Percentiles rank a stretch among this genome's conserved stretches.
These are phyloP conservation scores for Orientallactaga bullata DNA, from an alignment of 2,113 vertebrate genomes.

Conservation along the genomic window DNA sequence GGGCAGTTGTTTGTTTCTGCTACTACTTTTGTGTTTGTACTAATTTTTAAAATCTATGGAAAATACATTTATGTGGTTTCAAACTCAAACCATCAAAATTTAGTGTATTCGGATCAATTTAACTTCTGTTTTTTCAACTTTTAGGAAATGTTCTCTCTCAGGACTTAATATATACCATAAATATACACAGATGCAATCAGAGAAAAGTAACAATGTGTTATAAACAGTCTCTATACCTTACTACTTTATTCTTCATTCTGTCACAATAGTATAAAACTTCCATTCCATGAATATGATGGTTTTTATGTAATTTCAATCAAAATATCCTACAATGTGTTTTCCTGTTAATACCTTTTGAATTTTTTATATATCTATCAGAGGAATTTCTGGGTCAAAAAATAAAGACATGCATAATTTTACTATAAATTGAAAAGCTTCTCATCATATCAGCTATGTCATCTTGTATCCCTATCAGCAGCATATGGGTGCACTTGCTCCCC, in stretches of 20 bases:
- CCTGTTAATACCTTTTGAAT: background rate
- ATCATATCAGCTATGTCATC: background rate
- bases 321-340: background rate
- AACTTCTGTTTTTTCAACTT: background rate
- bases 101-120: background rate
- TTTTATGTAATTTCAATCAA: constrained; percentile 14
- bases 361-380: background rate
- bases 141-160: background rate
- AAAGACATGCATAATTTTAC: background rate
- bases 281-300: background rate
- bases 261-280: background rate
- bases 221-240: background rate
- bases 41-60: background rate
- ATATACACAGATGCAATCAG: background rate
- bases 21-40: background rate
- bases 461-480: background rate
- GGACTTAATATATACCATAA: background rate
- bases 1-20: background rate
- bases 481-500: background rate
- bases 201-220: background rate
- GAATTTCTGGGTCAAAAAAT: background rate
- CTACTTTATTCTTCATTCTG: constrained; percentile 35
- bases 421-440: background rate
- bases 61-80: background rate
- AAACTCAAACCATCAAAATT: constrained; percentile 33